Evolutionary conservation across 2,797 vertebrate species (phyloP).

Genomic region (Martes flavigula): DNA sequence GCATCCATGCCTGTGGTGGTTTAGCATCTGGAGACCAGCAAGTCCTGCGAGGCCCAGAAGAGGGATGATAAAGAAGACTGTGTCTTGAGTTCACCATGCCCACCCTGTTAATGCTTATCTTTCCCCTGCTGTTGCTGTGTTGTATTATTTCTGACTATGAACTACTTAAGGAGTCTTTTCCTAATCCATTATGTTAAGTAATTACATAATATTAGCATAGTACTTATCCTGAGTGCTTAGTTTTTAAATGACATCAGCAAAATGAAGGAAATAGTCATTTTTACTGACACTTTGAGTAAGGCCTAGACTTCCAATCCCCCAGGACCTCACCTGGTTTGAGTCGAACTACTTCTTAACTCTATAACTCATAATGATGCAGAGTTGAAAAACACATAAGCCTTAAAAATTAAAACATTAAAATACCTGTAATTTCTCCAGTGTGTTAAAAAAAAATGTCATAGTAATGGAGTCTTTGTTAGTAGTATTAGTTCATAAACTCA

Average conservation of each 20-base stretch:
- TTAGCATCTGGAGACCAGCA: not conserved
- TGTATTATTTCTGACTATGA: not conserved
- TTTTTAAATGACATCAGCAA: not conserved
- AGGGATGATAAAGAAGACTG: not conserved
- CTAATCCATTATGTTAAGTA: not conserved
- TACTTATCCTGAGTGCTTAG: not conserved
- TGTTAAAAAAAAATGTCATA: not conserved
- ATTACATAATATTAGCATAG: not conserved
- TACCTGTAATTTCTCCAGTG: not conserved
- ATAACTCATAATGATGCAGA: not conserved
- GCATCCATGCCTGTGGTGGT: too few species aligned
- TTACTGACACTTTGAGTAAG: not conserved
- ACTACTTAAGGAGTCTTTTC: not conserved
- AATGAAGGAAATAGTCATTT: not conserved
- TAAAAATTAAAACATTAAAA: not conserved
- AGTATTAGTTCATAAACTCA: not conserved
- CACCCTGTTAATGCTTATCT: not conserved
- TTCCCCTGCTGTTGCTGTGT: not conserved
- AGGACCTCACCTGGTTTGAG: not conserved
- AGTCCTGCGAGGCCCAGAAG: not conserved
- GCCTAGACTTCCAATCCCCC: not conserved
- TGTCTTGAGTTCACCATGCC: not conserved
- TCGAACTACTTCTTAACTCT: not conserved
- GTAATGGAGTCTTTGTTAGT: not conserved
- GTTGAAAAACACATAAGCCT: not conserved